phyloP scores from a whole-genome alignment of 1,140 invertebrate genomes.

The Microplitis mediator region DNA sequence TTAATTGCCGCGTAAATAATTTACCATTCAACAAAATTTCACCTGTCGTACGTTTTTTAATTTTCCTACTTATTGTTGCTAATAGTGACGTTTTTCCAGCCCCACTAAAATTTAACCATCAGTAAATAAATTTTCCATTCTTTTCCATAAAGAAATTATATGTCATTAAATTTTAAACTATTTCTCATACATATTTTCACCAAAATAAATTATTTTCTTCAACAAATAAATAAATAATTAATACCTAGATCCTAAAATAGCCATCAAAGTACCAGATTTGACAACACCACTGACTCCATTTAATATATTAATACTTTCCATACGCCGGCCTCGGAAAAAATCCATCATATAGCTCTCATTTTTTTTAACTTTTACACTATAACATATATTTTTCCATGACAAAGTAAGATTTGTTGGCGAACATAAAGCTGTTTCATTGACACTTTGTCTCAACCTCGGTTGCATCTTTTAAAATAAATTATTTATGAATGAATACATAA shows the following conservation, averaged over 20 bases:
- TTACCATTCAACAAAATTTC: slow-evolving; percentile 73
- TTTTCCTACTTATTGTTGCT: slow-evolving; percentile 70
- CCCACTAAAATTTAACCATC: slow-evolving; percentile 61
- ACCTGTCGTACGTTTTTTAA: slow-evolving; percentile 68
- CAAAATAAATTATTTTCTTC: too few relatives aligned
- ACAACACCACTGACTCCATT: slow-evolving; percentile 30
- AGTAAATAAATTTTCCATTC: slow-evolving; percentile 22
- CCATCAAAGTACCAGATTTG: slow-evolving; percentile 31
- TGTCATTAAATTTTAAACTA: neutral
- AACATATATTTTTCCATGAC: slow-evolving; percentile 36
- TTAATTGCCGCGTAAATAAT: slow-evolving; percentile 65
- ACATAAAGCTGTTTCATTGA: slow-evolving; percentile 7
- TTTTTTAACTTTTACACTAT: slow-evolving; percentile 30
- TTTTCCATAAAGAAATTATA: neutral
- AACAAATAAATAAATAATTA: neutral
- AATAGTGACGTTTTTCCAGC: slow-evolving; percentile 76
- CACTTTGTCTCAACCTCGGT: neutral
- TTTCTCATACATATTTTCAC: too few relatives aligned
- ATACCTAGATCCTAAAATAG: slow-evolving; percentile 57
- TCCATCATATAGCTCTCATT: slow-evolving; percentile 26
- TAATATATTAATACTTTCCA: slow-evolving; percentile 28
- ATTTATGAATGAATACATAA: too few relatives aligned
- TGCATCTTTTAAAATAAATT: slow-evolving; percentile 15
- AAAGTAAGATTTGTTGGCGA: slow-evolving; percentile 23
- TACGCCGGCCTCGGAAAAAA: slow-evolving; percentile 23